Conservation (phyloP, 2,113 vertebrate species). For the Murina feae region DNA sequence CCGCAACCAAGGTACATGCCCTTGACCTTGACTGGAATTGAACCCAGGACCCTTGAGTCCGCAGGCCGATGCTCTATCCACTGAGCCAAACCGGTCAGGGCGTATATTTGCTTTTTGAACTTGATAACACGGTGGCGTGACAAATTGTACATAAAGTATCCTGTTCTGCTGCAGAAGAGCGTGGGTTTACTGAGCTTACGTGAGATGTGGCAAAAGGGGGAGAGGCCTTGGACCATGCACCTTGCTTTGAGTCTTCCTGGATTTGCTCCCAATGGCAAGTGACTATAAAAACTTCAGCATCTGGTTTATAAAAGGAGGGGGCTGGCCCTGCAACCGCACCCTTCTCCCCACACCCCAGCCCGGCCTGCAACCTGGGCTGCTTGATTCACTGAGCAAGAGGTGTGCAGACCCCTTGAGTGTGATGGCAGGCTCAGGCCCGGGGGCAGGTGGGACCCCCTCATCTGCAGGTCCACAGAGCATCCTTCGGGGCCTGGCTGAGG, state of each 20-base stretch:
- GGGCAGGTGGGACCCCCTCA: neutral
- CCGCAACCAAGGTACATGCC: no score
- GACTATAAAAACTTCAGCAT: neutral
- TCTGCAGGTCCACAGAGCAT: neutral
- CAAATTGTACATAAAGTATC: neutral
- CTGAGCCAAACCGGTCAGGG: no score
- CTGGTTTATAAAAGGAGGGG: neutral
- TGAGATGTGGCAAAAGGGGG: neutral
- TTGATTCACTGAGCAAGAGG: neutral
- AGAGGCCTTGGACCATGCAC: neutral
- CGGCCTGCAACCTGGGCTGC: neutral
- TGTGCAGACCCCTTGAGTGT: neutral
- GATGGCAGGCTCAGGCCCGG: neutral
- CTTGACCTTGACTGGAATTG: no score
- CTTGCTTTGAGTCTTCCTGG: neutral
- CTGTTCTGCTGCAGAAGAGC: neutral
- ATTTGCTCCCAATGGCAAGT: neutral
- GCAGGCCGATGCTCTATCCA: no score
- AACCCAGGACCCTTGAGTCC: no score
- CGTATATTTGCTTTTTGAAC: neutral
- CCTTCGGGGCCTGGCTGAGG: neutral
- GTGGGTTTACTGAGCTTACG: neutral
- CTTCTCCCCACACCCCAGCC: fast-evolving
- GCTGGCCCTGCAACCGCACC: neutral
- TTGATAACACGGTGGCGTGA: neutral